Conservation (phyloP, 1,140 invertebrate species). For the Nylanderia fulva region DNA sequence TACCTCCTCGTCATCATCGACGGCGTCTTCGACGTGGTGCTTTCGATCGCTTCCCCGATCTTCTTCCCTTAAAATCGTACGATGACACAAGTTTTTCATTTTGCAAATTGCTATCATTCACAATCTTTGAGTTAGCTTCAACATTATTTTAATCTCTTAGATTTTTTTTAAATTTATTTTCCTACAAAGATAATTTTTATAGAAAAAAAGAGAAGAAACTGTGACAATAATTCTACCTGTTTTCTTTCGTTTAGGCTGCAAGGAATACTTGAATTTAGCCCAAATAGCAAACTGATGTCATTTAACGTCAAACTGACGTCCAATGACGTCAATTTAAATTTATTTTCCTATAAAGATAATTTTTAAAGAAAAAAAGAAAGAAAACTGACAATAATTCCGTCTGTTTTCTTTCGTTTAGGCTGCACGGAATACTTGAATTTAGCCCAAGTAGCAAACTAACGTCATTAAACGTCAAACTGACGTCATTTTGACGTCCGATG, state of each 20-base stretch:
- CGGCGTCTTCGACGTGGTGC: constrained; percentile 13
- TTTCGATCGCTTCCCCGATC: neutral
- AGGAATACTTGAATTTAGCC: neutral
- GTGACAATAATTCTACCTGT: neutral
- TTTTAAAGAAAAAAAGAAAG: neutral
- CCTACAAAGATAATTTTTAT: neutral
- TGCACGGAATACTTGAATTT: neutral
- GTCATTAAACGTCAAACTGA: too few relatives aligned
- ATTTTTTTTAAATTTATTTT: too few relatives aligned
- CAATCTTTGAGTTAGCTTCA: neutral
- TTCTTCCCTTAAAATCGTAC: neutral
- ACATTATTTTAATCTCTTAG: neutral
- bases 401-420: neutral
- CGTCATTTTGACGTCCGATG: too few relatives aligned
- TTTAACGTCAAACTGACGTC: too few relatives aligned
- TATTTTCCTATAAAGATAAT: neutral
- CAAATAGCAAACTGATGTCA: too few relatives aligned
- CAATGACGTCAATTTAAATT: too few relatives aligned
- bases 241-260: neutral
- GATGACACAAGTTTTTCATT: neutral
- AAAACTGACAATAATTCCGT: neutral
- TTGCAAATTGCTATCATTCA: neutral
- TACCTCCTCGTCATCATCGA: constrained; percentile 50
- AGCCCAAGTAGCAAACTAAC: too few relatives aligned
- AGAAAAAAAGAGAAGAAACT: neutral